Evolutionary conservation across 2,113 vertebrate species (phyloP).

Genomic region (Canis aureus): DNA sequence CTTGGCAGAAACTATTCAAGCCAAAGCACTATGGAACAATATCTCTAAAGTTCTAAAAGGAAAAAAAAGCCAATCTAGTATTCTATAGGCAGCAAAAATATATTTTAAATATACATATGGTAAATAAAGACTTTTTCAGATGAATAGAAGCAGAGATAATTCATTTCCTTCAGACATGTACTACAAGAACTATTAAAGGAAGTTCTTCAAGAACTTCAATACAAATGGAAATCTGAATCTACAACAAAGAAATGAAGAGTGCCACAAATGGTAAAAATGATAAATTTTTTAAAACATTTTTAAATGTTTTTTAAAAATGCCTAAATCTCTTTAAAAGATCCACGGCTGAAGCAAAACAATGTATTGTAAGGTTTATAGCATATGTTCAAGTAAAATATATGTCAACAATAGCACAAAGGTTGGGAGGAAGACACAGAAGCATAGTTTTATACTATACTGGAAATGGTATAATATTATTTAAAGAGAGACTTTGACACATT

Average conservation of each 20-base stretch:
- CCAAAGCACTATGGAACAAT: neutral
- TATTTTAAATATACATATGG: neutral
- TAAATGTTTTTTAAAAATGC: neutral
- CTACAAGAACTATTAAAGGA: neutral
- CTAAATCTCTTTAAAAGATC: conserved; percentile 2
- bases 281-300: neutral
- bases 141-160: neutral
- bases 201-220: neutral
- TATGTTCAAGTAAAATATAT: conserved; percentile 18
- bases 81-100: neutral
- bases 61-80: neutral
- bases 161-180: neutral
- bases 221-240: neutral
- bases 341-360: neutral
- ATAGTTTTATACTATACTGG: neutral
- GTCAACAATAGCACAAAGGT: neutral
- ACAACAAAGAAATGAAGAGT: conserved; percentile 3
- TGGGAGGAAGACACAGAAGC: neutral
- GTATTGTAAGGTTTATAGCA: neutral
- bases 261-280: neutral
- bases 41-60: neutral
- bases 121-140: neutral
- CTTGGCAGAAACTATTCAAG: neutral
- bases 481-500: neutral
- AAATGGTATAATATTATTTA: neutral